Evolutionary conservation across 1,140 invertebrate genomes (phyloP).

Genomic region (Ceratina australensis): DNA sequence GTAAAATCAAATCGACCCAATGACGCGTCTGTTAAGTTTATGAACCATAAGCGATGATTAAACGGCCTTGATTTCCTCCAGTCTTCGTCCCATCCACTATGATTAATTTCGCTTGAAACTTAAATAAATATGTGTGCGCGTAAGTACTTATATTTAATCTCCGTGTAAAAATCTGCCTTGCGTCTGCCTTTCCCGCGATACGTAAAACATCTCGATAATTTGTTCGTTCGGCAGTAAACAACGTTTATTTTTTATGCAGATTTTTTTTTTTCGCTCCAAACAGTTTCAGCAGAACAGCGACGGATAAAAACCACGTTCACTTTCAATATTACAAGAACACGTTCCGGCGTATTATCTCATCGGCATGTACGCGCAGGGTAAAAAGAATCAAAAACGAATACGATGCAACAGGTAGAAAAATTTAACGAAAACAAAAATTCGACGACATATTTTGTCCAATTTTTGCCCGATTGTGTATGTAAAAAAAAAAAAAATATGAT

Average conservation of each 20-base stretch:
- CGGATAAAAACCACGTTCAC: conserved; percentile 6
- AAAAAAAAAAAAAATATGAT: not conserved
- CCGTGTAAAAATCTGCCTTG: not conserved
- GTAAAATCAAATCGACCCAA: conserved; percentile 30
- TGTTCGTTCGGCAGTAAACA: not conserved
- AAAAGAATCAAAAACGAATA: conserved; percentile 11
- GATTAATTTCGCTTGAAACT: not conserved
- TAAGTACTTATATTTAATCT: not conserved
- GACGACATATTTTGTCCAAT: conserved; percentile 20
- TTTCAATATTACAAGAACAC: conserved; percentile 9
- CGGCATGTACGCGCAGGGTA: not conserved
- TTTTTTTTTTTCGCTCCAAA: not conserved
- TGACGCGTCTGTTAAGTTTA: conserved; percentile 35
- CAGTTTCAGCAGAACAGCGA: not conserved
- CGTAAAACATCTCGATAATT: not conserved
- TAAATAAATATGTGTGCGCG: too few species aligned
- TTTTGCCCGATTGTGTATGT: not conserved
- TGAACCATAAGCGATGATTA: conserved; percentile 24
- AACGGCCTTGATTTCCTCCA: conserved; percentile 12
- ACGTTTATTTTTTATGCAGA: not conserved
- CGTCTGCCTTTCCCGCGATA: not conserved
- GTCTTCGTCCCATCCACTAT: not conserved
- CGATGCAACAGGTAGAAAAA: conserved; percentile 54
- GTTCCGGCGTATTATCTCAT: not conserved
- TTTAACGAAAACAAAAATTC: conserved; percentile 26